Base-by-base conservation (phyloP, 2,113 vertebrate species). In the Mus spicilegus region DNA sequence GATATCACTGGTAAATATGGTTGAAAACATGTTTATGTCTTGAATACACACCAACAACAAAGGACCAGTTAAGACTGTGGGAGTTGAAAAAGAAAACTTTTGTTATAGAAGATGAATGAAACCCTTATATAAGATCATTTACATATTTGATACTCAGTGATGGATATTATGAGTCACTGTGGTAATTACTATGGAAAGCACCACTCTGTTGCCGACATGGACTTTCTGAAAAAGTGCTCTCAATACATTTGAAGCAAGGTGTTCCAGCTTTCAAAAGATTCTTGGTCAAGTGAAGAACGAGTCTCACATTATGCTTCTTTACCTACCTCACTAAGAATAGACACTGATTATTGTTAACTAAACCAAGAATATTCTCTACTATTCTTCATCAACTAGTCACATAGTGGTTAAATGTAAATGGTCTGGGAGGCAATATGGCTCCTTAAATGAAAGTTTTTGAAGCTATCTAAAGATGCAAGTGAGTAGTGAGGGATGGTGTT, bases 331-430 rank as follows among this genome's bases (percentile, higher is more conserved):
- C 22, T 92, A 73, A 96, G 17, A 76, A 19, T 11, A 70, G 77
- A 72, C 19, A 33, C 19, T 77, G 58, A 54, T 91, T 63, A 46
- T 63, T 92, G 28, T 72, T 84, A 87, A 87, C 16, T 90, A 81
- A 77, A 88, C 81, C 65, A 84, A 80, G 84, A 39, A 75, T 94
- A 92, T 91, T 39, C 46, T 96, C 76, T 49, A 39, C 4, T 67
- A 73, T 96, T 84, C 75, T 58, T 63, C 77, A 88, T 77, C 61
- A 46, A 73, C 7, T 11, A 49, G 14, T 24, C 14, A 89, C 46
- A 61, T 14, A 19, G 28, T 17, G 70, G n/a, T 89, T 89, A 91
- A 84, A 61, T 7, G 73, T 88, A 93, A 94, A 77, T 86, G 54
- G 16, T 67, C 19, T 87, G 51, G 46, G 10, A 85, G 30, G 78